Base-by-base conservation (phyloP, 35 echinoderm and acorn worm genomes). In the Heliocidaris tuberculata region DNA sequence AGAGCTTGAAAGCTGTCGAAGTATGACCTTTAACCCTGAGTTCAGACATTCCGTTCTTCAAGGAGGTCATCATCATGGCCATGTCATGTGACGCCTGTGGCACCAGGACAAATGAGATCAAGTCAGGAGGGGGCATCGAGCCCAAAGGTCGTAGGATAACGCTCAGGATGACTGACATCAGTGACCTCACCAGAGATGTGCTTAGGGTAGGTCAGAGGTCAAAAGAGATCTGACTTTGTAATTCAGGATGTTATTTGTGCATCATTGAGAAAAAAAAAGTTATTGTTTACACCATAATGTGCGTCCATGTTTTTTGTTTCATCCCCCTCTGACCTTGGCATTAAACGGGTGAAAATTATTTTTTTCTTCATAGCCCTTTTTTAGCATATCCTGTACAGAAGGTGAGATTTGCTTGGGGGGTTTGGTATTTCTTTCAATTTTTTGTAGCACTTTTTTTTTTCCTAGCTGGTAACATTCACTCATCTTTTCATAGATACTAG, bases 1-100 rank as follows among this genome's bases (percentile, higher is more conserved):
- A 42, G 35, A 42, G 35, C 35, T 42, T 42, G 35, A 42, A 42
- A 42, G 35, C 35, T 42, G 7, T 60, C 59, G 11, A n/a, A 78
- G 17, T 78, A 27, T 89, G 87, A 89, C 87, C 87, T 47, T 89
- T 89, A 21, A 89, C 87, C 85, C 59, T 27, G 31, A 29, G 2
- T 24, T 88, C 90, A 99, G 98, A 95, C 90, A 99, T 99, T 90
- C 98, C 98, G 11, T 95, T 96, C 86, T 99, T 99, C 93, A 99
- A 99, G 78, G 98, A 99, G 47, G 95, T 97, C 4, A 96, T 99
- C 24, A 95, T 99, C 13, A 99, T 99, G 98, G 93, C 98, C 8
- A 31, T 95, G 35, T 48, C 59, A 6, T 99, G 98, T 85, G 98
- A 99, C 8, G 31, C 96, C 24, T 99, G 98, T 88, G 97, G 97